These are phyloP conservation scores for Chiridota heheva DNA, from an alignment of 35 echinoderm and acorn worm species.

Conservation along the genomic window DNA sequence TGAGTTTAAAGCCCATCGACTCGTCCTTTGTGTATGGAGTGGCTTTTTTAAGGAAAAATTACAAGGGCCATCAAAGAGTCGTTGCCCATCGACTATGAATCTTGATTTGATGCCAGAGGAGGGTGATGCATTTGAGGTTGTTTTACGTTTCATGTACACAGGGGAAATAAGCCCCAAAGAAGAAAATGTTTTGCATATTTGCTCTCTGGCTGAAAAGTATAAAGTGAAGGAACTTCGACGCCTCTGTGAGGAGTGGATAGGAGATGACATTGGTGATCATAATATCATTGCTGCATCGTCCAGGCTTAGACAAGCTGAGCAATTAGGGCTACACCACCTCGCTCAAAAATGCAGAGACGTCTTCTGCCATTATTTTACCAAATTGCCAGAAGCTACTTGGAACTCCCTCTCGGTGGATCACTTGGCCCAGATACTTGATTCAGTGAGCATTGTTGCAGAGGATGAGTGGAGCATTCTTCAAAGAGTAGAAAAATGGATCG, in stretches of 20 bases:
- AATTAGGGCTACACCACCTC: slow-evolving; percentile 10
- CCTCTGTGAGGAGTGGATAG: slow-evolving; percentile 46
- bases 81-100: not conserved
- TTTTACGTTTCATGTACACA: slow-evolving; percentile 35
- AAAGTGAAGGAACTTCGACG: slow-evolving; percentile 31
- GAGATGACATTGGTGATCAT: slow-evolving; percentile 32
- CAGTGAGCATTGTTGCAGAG: slow-evolving; percentile 8
- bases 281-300: slow-evolving; percentile 34
- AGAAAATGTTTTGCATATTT: slow-evolving; percentile 26
- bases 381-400: slow-evolving; percentile 36
- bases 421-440: slow-evolving; percentile 26
- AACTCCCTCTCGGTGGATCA: slow-evolving; percentile 30
- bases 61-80: slow-evolving; percentile 20
- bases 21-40: slow-evolving; percentile 36
- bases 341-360: slow-evolving; percentile 25
- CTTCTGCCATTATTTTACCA: slow-evolving; percentile 42
- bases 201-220: slow-evolving; percentile 19
- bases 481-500: slow-evolving; percentile 12
- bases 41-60: slow-evolving; percentile 30
- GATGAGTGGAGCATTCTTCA: slow-evolving; percentile 24
- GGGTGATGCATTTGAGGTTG: slow-evolving; percentile 13
- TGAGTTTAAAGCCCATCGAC: slow-evolving; percentile 33
- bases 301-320: slow-evolving; percentile 29
- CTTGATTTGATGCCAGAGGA: slow-evolving; percentile 6
- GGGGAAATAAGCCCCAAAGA: slow-evolving; percentile 21